Evolutionary conservation across 2,113 vertebrate species (phyloP).

Genomic region (Prochilodus magdalenae): DNA sequence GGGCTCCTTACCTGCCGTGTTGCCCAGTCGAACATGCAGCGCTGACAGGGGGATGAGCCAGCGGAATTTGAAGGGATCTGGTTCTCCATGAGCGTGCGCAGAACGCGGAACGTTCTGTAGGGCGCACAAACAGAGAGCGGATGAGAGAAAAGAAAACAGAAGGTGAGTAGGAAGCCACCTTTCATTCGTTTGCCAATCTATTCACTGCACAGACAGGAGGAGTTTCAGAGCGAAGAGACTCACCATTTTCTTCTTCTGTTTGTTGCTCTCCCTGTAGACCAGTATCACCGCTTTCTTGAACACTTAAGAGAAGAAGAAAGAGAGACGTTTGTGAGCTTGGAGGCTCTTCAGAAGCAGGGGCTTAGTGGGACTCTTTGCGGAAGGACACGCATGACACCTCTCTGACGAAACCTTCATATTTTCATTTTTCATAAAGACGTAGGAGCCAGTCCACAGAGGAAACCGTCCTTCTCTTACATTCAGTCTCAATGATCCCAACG

Average conservation of each 20-base stretch:
- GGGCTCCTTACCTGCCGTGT: conserved; percentile 85
- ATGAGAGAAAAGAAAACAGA: neutral
- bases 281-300: conserved; percentile 97
- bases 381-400: neutral
- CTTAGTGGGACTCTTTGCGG: neutral
- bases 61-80: conserved; percentile 93
- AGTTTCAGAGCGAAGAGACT: conserved; percentile 59
- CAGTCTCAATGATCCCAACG: neutral
- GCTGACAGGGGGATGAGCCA: conserved; percentile 95
- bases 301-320: conserved; percentile 77
- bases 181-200: neutral
- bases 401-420: neutral
- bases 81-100: conserved; percentile 82
- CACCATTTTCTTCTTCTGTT: conserved; percentile 96
- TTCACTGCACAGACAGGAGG: neutral
- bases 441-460: neutral
- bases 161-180: neutral
- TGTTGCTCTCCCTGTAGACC: conserved; percentile 93
- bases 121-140: conserved; percentile 23
- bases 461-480: neutral
- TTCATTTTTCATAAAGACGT: neutral
- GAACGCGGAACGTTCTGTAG: conserved; percentile 81
- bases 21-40: conserved; percentile 92
- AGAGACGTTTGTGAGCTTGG: conserved; percentile 36
- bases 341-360: neutral